Evolutionary conservation across 2,113 vertebrate species (phyloP).

Genomic region (Neopipo cinnamomea): DNA sequence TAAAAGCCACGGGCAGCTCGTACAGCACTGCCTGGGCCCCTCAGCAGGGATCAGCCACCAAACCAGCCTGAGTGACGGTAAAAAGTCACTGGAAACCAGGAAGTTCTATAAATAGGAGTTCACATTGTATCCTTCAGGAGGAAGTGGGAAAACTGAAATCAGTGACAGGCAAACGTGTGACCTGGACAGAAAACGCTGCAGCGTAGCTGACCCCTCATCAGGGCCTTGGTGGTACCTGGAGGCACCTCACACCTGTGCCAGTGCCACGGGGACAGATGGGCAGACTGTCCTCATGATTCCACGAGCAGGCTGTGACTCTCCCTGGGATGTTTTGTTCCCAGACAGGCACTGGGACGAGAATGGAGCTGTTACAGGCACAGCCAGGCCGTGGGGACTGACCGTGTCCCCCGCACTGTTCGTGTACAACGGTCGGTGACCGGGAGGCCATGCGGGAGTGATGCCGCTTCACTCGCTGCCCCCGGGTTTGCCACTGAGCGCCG

Average conservation of each 20-base stretch:
- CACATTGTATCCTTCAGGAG: background rate
- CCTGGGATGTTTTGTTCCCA: background rate
- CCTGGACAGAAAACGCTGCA: background rate
- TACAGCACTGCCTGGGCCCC: background rate
- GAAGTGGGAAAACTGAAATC: background rate
- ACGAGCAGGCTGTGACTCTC: background rate
- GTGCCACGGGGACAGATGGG: background rate
- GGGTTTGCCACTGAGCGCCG: background rate
- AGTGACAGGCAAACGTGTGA: background rate
- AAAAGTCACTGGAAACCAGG: background rate
- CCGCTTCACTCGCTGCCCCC: background rate
- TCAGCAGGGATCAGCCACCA: background rate
- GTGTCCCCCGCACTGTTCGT: background rate
- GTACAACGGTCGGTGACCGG: background rate
- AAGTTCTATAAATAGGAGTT: constrained; percentile 12
- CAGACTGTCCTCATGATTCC: background rate
- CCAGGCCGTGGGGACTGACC: background rate
- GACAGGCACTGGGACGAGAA: background rate
- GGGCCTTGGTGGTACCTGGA: background rate
- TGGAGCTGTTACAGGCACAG: background rate
- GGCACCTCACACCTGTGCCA: background rate
- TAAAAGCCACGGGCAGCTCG: background rate
- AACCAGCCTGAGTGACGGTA: background rate
- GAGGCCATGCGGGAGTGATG: background rate
- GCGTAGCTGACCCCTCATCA: background rate